phyloP scores from a whole-genome alignment of 2,888 invertebrate species.

The Podabrus alpinus region DNA sequence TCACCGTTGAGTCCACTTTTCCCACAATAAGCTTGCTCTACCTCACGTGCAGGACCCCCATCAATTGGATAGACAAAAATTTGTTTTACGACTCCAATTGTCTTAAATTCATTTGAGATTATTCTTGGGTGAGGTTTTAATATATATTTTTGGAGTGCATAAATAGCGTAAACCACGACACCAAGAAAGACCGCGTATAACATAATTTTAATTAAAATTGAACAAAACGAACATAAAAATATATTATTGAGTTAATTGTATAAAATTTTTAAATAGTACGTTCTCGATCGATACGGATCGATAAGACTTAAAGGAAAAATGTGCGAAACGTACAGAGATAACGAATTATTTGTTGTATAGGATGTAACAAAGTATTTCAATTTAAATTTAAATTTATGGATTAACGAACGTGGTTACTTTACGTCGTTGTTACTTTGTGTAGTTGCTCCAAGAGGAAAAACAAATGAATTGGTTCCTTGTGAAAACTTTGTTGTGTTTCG shows the following conservation, averaged over 20 bases:
- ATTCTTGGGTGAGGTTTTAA: not conserved
- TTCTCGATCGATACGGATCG: not conserved
- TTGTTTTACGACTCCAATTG: not conserved
- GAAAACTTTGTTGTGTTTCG: too few relatives aligned
- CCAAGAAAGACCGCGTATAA: not conserved
- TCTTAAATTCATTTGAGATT: not conserved
- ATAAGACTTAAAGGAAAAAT: not conserved
- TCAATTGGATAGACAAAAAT: too few relatives aligned
- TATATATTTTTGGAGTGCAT: not conserved
- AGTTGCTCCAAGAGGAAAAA: too few relatives aligned
- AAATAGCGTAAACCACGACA: not conserved
- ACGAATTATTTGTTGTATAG: not conserved
- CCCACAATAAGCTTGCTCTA: too few relatives aligned
- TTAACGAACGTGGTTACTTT: too few relatives aligned
- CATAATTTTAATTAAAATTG: not conserved
- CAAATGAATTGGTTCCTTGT: too few relatives aligned
- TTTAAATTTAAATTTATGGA: too few relatives aligned
- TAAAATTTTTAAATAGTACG: not conserved
- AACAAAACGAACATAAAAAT: not conserved
- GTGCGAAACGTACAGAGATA: not conserved
- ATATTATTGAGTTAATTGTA: not conserved
- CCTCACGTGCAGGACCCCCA: too few relatives aligned
- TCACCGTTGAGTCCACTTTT: too few relatives aligned
- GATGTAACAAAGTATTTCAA: not conserved
- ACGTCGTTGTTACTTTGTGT: too few relatives aligned